A percentile compares a stretch with the other conserved stretches of the same genome.
phyloP scores from a whole-genome alignment of 2,797 vertebrate genomes.

The Danio kyathit region DNA sequence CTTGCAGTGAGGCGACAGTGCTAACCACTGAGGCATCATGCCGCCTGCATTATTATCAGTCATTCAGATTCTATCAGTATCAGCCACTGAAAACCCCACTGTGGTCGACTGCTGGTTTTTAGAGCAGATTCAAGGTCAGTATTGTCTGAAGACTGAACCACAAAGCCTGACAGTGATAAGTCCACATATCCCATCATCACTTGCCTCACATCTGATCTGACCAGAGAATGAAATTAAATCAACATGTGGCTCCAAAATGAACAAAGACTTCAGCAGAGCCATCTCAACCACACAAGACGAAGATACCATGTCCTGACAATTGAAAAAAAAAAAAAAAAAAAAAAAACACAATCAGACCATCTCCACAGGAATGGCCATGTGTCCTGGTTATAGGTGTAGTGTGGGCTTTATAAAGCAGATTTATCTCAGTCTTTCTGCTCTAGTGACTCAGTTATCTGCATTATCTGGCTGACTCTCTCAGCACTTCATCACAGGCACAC shows the following conservation, averaged over 20 bases:
- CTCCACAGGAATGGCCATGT: conserved; percentile 59
- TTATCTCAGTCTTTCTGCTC: conserved; percentile 54
- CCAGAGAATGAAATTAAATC: conserved; percentile 61
- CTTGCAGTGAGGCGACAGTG: no score
- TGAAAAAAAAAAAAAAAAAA: conserved; percentile 36
- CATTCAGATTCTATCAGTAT: neutral
- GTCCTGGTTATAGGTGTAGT: conserved; percentile 59
- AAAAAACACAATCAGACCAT: conserved; percentile 48
- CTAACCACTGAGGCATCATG: no score
- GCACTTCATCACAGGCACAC: conserved; percentile 62
- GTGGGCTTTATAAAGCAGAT: conserved; percentile 60
- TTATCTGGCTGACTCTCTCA: conserved; percentile 64
- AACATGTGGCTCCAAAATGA: conserved; percentile 55
- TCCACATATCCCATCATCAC: neutral
- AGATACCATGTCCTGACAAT: conserved; percentile 37
- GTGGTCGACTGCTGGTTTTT: neutral
- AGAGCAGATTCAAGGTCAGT: conserved; percentile 7
- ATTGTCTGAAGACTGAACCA: conserved; percentile 8
- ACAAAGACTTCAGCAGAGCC: conserved; percentile 47
- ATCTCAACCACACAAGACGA: conserved; percentile 57
- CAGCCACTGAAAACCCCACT: neutral
- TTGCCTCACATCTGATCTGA: conserved; percentile 43
- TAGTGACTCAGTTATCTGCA: conserved; percentile 49
- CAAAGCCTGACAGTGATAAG: conserved; percentile 13
- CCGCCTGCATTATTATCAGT: neutral